Conservation (phyloP, 2,797 vertebrate species). For the Manis pentadactyla region DNA sequence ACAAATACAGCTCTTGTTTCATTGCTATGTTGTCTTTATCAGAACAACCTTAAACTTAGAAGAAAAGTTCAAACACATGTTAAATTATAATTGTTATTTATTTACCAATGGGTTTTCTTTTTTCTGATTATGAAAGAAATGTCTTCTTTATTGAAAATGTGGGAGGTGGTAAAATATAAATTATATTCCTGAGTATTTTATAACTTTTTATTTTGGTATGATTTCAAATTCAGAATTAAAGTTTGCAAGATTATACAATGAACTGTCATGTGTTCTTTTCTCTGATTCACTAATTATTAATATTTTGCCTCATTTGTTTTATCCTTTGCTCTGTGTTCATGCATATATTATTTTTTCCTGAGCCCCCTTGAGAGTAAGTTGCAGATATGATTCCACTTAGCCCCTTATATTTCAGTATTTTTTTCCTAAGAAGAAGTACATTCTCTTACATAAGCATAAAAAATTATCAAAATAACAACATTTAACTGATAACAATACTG, state of each 20-base stretch:
- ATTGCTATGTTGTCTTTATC: background rate
- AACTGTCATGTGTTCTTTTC: background rate
- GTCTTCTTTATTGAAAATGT: conserved; percentile 38
- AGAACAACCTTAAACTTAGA: conserved; percentile 19
- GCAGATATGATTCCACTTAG: background rate
- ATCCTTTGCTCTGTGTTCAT: background rate
- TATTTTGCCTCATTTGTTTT: conserved; percentile 42
- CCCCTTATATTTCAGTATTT: background rate
- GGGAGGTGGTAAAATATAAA: conserved; percentile 12
- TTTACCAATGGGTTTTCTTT: background rate
- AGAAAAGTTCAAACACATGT: background rate
- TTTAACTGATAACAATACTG: background rate
- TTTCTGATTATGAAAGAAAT: conserved; percentile 25
- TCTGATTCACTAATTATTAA: background rate
- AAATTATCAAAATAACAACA: background rate
- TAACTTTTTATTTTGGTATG: conserved; percentile 35
- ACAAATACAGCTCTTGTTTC: background rate
- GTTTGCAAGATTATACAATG: background rate
- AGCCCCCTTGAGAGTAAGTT: background rate
- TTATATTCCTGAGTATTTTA: background rate
- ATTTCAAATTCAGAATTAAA: conserved; percentile 41
- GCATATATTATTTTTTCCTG: background rate
- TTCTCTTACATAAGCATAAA: background rate
- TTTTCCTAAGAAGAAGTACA: background rate
- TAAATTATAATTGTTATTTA: background rate